Conservation (phyloP, 2,888 invertebrate genomes). For the Acleris sparsana region DNA sequence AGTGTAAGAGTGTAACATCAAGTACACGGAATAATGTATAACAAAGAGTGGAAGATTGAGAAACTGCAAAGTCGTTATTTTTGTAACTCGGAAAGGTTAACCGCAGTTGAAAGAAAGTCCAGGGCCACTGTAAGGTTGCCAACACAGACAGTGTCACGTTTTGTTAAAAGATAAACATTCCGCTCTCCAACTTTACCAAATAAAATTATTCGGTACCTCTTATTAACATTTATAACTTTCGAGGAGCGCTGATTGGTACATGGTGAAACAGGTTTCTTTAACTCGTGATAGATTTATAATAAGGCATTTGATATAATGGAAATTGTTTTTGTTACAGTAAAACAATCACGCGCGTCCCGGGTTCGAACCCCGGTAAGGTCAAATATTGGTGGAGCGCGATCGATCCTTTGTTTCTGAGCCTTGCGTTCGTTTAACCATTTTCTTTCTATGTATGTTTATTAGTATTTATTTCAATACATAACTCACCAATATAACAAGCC, state of each 20-base stretch:
- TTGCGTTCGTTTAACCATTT: no score
- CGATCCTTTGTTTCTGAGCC: no score
- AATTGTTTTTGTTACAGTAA: no score
- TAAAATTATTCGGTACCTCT: not conserved
- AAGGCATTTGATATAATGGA: no score
- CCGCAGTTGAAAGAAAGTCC: constrained; percentile 48
- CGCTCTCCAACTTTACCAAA: not conserved
- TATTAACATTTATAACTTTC: constrained; percentile 13
- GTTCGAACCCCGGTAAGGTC: no score
- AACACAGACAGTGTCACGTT: constrained; percentile 36
- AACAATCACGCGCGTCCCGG: no score
- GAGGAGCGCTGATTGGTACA: not conserved
- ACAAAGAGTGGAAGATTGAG: not conserved
- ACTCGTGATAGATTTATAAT: no score
- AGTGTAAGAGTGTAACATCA: no score
- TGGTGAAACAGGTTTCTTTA: not conserved
- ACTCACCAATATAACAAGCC: no score
- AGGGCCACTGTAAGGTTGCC: constrained; percentile 45
- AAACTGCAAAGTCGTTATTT: constrained; percentile 36
- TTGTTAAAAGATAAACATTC: not conserved
- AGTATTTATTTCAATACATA: no score
- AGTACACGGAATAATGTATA: not conserved
- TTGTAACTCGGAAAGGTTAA: constrained; percentile 53
- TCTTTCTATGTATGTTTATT: no score
- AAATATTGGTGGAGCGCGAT: no score